Percentiles rank a stretch among this genome's conserved stretches.
Conservation (phyloP, 2,113 vertebrate genomes). For the Raphicerus campestris region DNA sequence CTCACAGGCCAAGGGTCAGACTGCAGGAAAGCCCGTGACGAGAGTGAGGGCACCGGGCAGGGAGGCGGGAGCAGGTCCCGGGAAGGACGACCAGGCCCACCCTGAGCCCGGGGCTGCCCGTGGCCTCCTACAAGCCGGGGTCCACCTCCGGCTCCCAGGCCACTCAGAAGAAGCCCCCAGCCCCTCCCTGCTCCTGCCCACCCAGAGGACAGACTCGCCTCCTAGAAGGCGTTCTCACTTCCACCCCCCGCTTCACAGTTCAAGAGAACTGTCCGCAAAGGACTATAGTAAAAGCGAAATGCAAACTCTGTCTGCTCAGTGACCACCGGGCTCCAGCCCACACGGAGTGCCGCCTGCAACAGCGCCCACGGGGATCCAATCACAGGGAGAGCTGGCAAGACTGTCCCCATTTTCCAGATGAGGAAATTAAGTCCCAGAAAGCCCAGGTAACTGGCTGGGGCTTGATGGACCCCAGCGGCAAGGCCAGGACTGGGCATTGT, state of each 20-base stretch:
- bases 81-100: background rate
- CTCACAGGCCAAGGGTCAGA: fast-evolving
- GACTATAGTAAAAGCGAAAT: fast-evolving
- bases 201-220: background rate
- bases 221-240: background rate
- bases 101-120: background rate
- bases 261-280: background rate
- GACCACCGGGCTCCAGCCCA: background rate
- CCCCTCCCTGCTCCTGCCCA: background rate
- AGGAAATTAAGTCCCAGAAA: background rate
- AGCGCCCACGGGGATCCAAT: fast-evolving
- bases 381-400: background rate
- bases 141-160: too few species aligned
- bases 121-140: background rate
- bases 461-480: fast-evolving
- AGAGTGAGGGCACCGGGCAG: fast-evolving
- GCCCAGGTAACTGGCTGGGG: fast-evolving
- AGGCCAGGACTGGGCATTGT: background rate
- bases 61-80: too few species aligned
- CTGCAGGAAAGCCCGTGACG: fast-evolving
- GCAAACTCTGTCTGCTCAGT: fast-evolving
- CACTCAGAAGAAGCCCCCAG: background rate
- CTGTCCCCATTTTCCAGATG: background rate
- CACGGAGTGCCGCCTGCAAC: background rate
- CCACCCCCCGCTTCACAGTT: background rate